Base-by-base conservation (phyloP, 1,140 invertebrate species). In the Drosophila neocordata region DNA sequence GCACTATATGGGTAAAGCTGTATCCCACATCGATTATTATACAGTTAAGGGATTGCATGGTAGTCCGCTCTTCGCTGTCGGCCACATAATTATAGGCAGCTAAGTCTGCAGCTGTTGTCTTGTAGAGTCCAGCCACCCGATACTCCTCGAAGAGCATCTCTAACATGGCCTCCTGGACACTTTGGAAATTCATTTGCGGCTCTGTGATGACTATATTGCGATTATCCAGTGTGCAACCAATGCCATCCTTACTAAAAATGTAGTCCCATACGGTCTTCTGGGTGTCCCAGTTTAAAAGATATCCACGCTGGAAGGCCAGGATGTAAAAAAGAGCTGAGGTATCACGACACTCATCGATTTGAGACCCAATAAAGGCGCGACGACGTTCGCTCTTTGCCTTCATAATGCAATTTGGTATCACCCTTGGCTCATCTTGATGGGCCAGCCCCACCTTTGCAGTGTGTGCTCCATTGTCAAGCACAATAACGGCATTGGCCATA, bases 131-230 rank as follows among this genome's bases (percentile, higher is more conserved):
- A 58, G 96, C 94, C 84, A 98, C 97, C 79, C 98, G 97, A 90
- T 98, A 99, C 92, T 99, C 98, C 92, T 99, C 99, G 93, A 99
- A 99, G 63, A 99, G 96, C 70, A 99, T 97, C 93, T 99, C 99
- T 38, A 95, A 95, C 92, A 98, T 96, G 11, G 95, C 96, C 92
- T 99, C 98, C 93, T 99, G 97, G 56, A 98, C 95, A 6, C 96
- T 96, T 6, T 94, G 93, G 92, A 99, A 99, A 92, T 99, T 99
- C 90, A 98, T 98, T 73, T 96, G 94, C 1, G 98, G 98, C 91
- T 99, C 98, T 0, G 98, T 99, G 18, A 97, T 92, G 1, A 99
- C 94, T n/a, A 98, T 92, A 5, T 97, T 94, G 1, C 95, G 95
- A 56, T 98, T 95, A 68, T 93, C 94, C 41, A 97, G 94, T 71